Percentiles rank a stretch among this genome's conserved stretches.
Evolutionary conservation across 1,140 invertebrate species (phyloP).

Genomic region (Achatina immaculata): DNA sequence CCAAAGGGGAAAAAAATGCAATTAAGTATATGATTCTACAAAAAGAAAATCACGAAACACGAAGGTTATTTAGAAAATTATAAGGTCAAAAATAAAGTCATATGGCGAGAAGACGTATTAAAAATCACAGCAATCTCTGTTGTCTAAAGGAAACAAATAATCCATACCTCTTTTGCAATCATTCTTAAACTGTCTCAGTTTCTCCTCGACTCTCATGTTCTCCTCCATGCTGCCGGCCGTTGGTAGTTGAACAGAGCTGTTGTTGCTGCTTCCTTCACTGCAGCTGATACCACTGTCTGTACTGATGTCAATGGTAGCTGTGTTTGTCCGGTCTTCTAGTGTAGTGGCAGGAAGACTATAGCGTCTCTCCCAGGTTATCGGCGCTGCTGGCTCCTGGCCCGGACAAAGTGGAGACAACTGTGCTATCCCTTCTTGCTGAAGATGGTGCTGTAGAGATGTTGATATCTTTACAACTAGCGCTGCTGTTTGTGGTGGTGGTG

Average conservation of each 20-base stretch:
- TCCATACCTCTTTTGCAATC: constrained; percentile 44
- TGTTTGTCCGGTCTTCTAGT: neutral
- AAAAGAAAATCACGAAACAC: too few species aligned
- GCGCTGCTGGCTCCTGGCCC: neutral
- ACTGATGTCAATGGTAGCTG: neutral
- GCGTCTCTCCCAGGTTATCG: neutral
- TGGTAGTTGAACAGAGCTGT: neutral
- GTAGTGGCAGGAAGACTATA: neutral
- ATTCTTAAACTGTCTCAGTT: constrained; percentile 54
- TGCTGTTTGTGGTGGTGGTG: neutral
- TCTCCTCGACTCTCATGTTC: constrained; percentile 49
- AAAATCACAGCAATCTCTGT: neutral
- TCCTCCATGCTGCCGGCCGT: neutral
- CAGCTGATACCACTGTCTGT: too few species aligned
- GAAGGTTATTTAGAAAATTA: neutral
- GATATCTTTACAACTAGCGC: neutral
- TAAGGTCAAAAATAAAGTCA: neutral
- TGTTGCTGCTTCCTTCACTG: too few species aligned
- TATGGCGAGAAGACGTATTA: neutral
- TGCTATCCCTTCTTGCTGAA: neutral
- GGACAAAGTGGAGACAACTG: neutral
- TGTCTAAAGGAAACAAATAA: neutral
- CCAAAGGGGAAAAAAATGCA: too few species aligned
- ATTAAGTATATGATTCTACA: too few species aligned
- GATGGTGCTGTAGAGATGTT: neutral